Conservation (phyloP, 2,113 vertebrate genomes). For the Brachyistius frenatus region DNA sequence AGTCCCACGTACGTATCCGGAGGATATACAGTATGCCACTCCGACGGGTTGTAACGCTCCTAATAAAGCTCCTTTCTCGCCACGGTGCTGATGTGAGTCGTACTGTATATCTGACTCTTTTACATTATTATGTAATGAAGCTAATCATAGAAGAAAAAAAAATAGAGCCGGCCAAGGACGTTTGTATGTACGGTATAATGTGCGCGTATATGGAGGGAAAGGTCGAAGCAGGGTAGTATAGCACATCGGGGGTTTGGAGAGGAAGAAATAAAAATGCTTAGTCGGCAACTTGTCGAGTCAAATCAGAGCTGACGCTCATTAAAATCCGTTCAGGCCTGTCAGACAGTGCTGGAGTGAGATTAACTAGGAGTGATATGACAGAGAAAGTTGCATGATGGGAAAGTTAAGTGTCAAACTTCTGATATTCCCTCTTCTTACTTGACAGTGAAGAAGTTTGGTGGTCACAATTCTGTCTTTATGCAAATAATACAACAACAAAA, state of each 20-base stretch:
- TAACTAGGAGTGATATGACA: background rate
- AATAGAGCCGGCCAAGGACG: background rate
- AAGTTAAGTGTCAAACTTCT: too few relatives aligned
- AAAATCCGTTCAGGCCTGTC: conserved; percentile 9
- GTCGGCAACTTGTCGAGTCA: conserved; percentile 22
- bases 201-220: conserved; percentile 8
- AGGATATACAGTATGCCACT: conserved; percentile 58
- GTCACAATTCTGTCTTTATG: too few relatives aligned
- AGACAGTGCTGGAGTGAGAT: background rate
- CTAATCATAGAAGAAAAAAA: too few relatives aligned
- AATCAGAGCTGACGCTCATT: conserved; percentile 27
- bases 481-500: too few relatives aligned
- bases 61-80: background rate
- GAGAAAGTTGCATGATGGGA: too few relatives aligned
- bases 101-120: conserved; percentile 53
- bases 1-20: conserved; percentile 68
- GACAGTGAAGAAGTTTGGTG: too few relatives aligned
- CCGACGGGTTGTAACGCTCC: background rate
- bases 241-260: background rate
- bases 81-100: conserved; percentile 6
- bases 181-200: conserved; percentile 9
- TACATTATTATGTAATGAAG: too few relatives aligned
- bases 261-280: background rate
- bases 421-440: too few relatives aligned
- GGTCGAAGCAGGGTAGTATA: background rate